Evolutionary conservation across 92 coral and sea anemone genomes (phyloP).

Genomic region (Anthopleura xanthogrammica): DNA sequence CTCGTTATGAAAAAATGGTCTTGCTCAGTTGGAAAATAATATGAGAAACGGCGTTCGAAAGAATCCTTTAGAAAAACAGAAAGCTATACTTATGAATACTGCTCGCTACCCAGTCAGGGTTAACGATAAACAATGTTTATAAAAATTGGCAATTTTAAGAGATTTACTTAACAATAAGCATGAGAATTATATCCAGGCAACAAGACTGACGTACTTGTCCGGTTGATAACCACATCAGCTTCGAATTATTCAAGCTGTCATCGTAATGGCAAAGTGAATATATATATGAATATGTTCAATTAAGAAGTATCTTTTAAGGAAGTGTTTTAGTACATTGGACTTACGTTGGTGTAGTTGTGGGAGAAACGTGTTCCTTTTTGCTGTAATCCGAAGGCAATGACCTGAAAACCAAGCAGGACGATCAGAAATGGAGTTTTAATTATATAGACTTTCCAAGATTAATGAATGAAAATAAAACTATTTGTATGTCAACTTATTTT

Average conservation of each 20-base stretch:
- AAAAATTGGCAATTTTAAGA: not conserved
- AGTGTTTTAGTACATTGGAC: not conserved
- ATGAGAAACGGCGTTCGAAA: not conserved
- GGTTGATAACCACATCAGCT: not conserved
- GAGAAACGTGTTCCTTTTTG: not conserved
- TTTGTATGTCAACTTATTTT: too few relatives aligned
- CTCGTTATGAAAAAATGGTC: not conserved
- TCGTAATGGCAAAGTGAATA: not conserved
- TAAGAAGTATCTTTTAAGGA: not conserved
- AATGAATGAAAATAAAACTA: not conserved
- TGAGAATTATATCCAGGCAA: not conserved
- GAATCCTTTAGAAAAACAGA: not conserved
- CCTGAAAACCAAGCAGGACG: not conserved
- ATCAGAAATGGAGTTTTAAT: not conserved
- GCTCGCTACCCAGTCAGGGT: not conserved
- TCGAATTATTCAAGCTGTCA: not conserved
- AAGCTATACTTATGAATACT: too few relatives aligned
- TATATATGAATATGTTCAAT: not conserved
- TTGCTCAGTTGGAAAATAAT: not conserved
- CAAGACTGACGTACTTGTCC: not conserved
- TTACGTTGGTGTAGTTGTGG: not conserved
- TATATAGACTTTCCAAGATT: not conserved
- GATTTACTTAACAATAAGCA: not conserved
- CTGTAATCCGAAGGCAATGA: slow-evolving; percentile 1
- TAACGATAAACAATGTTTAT: not conserved